Evolutionary conservation across 2,113 vertebrate species (phyloP).

Genomic region (Globicephala melas): DNA sequence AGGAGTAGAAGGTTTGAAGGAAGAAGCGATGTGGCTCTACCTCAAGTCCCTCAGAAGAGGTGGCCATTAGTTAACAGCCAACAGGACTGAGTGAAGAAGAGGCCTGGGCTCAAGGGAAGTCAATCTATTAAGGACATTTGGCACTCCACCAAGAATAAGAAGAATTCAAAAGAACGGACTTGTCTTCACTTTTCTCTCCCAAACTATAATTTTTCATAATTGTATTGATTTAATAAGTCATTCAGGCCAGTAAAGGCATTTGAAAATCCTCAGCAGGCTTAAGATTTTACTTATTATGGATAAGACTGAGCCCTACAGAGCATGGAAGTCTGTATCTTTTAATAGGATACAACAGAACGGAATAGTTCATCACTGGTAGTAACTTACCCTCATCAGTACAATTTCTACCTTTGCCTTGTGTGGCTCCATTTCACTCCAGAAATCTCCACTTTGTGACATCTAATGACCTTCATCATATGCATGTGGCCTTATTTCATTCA

Average conservation of each 20-base stretch:
- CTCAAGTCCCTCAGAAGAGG: neutral
- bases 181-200: neutral
- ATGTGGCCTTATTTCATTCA: constrained; percentile 48
- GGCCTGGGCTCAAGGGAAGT: neutral
- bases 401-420: neutral
- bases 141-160: neutral
- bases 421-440: accelerated
- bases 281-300: neutral
- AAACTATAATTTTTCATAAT: neutral
- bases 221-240: constrained; percentile 24
- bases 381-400: neutral
- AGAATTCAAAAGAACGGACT: neutral
- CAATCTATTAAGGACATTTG: neutral
- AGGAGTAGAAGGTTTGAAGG: neutral
- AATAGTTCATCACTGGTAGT: neutral
- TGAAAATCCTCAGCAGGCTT: constrained; percentile 42
- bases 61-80: neutral
- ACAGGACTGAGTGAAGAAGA: neutral
- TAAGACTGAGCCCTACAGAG: neutral
- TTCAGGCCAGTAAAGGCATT: neutral
- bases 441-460: neutral
- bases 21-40: neutral
- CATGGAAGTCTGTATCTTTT: neutral
- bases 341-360: neutral
- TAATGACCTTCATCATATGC: neutral